phyloP scores from a whole-genome alignment of 2,888 invertebrate species.

The Caenorhabditis macrosperma region DNA sequence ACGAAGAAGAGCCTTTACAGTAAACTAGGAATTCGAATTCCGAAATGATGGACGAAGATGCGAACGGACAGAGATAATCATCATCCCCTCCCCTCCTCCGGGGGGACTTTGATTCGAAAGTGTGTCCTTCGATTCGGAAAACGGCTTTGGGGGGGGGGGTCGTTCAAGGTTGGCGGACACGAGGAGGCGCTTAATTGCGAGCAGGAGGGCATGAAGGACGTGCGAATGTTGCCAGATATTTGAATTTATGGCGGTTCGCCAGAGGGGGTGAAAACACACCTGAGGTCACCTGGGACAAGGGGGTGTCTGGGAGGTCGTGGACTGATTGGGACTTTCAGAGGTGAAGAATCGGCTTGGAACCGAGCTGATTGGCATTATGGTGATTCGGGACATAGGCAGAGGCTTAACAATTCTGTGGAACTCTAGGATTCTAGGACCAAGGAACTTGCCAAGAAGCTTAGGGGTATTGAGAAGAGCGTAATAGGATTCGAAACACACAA shows the following conservation, averaged over 20 bases:
- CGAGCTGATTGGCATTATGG: too few species aligned
- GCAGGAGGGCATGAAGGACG: conserved; percentile 13
- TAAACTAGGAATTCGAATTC: background rate
- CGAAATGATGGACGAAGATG: conserved; percentile 8
- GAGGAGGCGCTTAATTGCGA: conserved; percentile 24
- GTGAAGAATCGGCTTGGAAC: too few species aligned
- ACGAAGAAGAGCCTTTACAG: too few species aligned
- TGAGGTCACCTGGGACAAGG: too few species aligned
- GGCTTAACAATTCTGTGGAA: too few species aligned
- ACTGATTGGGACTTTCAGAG: too few species aligned
- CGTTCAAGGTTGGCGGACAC: conserved; percentile 13
- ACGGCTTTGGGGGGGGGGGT: conserved; percentile 4
- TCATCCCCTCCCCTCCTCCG: conserved; percentile 1
- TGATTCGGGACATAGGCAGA: too few species aligned
- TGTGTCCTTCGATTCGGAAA: conserved; percentile 35
- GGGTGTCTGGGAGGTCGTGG: too few species aligned
- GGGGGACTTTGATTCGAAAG: background rate
- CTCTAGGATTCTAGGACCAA: too few species aligned
- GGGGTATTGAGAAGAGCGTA: too few species aligned
- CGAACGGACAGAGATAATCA: conserved; percentile 22
- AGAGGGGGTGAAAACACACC: background rate
- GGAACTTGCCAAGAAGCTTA: too few species aligned
- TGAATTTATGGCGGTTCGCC: conserved; percentile 7
- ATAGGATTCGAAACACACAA: too few species aligned
- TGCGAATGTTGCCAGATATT: conserved; percentile 26